A percentile compares a stretch with the other conserved stretches of the same genome.
Evolutionary conservation across 2,113 vertebrate species (phyloP).

Genomic region (Cyanoderma ruficeps): DNA sequence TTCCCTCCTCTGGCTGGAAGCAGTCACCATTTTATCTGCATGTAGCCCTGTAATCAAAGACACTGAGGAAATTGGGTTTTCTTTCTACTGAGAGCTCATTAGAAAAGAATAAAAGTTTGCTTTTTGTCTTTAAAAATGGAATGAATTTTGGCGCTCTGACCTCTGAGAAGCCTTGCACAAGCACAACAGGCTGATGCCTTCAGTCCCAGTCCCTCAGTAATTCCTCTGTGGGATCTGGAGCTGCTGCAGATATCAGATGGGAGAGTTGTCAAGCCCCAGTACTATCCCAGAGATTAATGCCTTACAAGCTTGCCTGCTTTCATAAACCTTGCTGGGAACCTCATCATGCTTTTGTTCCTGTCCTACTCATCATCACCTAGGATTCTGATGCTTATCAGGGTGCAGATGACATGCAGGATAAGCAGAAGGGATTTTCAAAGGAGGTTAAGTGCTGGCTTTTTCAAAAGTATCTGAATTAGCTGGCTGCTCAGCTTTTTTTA

Average conservation of each 20-base stretch:
- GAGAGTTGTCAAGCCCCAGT: background rate
- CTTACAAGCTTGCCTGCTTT: background rate
- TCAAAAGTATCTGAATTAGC: background rate
- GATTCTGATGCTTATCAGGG: background rate
- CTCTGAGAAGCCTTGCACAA: background rate
- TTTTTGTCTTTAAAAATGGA: background rate
- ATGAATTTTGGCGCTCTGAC: background rate
- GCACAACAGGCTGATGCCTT: background rate
- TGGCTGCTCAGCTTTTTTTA: background rate
- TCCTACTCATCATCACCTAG: constrained; percentile 21
- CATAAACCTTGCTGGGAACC: constrained; percentile 28
- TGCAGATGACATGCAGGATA: constrained; percentile 22
- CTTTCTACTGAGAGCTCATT: background rate
- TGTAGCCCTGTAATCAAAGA: background rate
- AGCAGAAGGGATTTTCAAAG: background rate
- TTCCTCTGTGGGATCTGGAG: background rate
- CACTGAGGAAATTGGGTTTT: background rate
- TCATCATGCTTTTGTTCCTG: constrained; percentile 16
- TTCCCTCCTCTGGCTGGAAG: background rate
- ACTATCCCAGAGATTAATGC: background rate
- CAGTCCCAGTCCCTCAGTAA: background rate
- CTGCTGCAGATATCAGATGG: background rate
- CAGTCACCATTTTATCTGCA: background rate
- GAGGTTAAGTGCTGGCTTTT: background rate
- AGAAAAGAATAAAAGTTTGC: background rate